Percentiles rank a stretch among this genome's conserved stretches.
These are phyloP conservation scores for Cataglyphis rosenhaueri DNA, from an alignment of 2,888 invertebrate genomes.

Conservation along the genomic window DNA sequence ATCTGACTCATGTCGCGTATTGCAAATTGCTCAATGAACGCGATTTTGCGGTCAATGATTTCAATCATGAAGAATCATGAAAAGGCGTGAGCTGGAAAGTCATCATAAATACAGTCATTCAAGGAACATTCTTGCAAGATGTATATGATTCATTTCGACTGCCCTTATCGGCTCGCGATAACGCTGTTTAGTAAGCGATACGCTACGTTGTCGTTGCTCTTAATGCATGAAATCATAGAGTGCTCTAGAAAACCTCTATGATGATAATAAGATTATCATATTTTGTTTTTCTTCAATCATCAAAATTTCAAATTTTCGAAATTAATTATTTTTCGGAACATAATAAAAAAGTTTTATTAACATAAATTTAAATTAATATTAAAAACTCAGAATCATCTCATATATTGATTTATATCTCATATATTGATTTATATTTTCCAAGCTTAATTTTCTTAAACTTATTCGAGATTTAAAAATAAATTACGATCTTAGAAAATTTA, in stretches of 20 bases:
- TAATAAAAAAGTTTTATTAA: background rate
- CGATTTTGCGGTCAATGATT: background rate
- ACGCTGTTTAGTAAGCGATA: constrained; percentile 81
- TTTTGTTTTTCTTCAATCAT: background rate
- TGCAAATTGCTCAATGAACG: constrained; percentile 10
- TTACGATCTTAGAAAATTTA: background rate
- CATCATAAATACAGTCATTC: constrained; percentile 66
- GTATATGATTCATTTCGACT: constrained; percentile 73
- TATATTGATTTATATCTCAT: background rate
- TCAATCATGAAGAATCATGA: background rate
- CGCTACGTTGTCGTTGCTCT: constrained; percentile 44
- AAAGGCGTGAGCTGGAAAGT: constrained; percentile 25
- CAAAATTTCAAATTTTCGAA: background rate
- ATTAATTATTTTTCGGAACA: background rate
- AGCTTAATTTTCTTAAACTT: background rate
- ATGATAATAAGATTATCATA: background rate
- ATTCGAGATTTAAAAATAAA: background rate
- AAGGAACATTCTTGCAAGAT: constrained; percentile 68
- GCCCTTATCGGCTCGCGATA: constrained; percentile 78
- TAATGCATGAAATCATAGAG: constrained; percentile 40
- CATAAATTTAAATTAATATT: background rate
- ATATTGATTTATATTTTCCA: background rate
- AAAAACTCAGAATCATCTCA: background rate
- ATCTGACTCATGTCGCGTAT: background rate
- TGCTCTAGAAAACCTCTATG: constrained; percentile 14